These are phyloP conservation scores for Ophion ellenae DNA, from an alignment of 2,888 invertebrate genomes.

Conservation along the genomic window DNA sequence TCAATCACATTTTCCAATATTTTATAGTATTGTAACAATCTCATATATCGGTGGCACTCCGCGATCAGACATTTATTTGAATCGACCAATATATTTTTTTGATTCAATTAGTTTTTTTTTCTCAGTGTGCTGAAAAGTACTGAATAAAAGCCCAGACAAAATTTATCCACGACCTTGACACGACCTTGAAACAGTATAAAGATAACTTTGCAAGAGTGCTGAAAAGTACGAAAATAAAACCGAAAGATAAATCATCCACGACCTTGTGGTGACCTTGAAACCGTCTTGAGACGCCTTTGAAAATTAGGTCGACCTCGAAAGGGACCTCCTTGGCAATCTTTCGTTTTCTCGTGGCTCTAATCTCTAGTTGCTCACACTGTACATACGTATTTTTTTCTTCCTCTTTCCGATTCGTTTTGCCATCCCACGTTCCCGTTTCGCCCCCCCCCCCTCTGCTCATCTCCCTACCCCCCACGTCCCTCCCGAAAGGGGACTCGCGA, in stretches of 20 bases:
- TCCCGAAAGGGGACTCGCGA: neutral
- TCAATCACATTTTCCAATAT: too few relatives aligned
- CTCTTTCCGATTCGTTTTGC: slow-evolving; percentile 24
- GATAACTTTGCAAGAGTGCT: neutral
- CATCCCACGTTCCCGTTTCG: slow-evolving; percentile 29
- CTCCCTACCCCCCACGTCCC: neutral
- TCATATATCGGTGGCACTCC: too few relatives aligned
- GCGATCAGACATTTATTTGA: too few relatives aligned
- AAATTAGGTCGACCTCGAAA: neutral
- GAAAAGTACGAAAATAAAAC: neutral
- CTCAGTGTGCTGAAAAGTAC: too few relatives aligned
- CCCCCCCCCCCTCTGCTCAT: neutral
- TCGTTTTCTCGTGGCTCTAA: slow-evolving; percentile 27
- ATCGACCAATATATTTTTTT: too few relatives aligned
- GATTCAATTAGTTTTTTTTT: too few relatives aligned
- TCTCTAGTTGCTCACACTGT: slow-evolving; percentile 20
- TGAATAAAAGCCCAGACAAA: too few relatives aligned
- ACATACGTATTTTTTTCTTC: neutral
- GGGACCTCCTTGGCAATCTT: neutral
- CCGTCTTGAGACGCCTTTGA: neutral
- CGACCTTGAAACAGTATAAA: neutral
- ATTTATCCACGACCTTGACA: too few relatives aligned
- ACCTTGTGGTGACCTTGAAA: neutral
- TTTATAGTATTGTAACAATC: too few relatives aligned
- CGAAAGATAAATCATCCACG: neutral